Evolutionary conservation across 1,140 invertebrate genomes (phyloP).

Genomic region (Lordiphosa mommai): DNA sequence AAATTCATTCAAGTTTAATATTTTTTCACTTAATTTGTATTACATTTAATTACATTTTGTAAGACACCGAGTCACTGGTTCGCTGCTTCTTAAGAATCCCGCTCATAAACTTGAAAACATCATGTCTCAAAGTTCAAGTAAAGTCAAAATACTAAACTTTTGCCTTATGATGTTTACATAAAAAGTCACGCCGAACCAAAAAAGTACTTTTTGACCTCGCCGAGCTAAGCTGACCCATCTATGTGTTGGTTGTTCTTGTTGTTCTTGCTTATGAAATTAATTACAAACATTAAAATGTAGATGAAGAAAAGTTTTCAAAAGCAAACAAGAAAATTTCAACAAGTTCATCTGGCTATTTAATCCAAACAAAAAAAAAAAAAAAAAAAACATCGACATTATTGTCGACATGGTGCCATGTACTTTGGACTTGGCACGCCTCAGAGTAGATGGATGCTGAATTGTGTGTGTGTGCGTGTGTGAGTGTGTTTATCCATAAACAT

Average conservation of each 20-base stretch:
- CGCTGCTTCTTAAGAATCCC: no score
- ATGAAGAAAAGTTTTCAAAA: constrained; percentile 21
- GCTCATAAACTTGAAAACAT: constrained; percentile 1
- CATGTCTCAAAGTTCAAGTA: constrained; percentile 26
- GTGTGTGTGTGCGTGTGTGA: background rate
- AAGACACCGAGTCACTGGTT: no score
- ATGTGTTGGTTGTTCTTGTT: constrained; percentile 2
- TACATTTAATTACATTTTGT: no score
- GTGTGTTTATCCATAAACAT: constrained; percentile 23
- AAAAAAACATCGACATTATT: background rate
- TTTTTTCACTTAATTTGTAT: no score
- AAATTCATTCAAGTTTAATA: no score
- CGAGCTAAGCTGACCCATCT: background rate
- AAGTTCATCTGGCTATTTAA: constrained; percentile 45
- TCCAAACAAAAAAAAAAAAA: constrained; percentile 28
- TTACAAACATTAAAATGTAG: constrained; percentile 51
- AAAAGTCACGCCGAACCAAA: constrained; percentile 44
- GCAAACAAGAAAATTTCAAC: constrained; percentile 4
- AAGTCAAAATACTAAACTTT: constrained; percentile 24
- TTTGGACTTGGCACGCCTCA: constrained; percentile 2
- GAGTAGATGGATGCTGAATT: background rate
- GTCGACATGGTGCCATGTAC: constrained; percentile 12
- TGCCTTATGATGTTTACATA: constrained; percentile 53
- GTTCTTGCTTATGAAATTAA: constrained; percentile 39
- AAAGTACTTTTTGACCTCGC: constrained; percentile 22